phyloP scores from a whole-genome alignment of 2,888 invertebrate genomes.

The Trissoscelio sp. region DNA sequence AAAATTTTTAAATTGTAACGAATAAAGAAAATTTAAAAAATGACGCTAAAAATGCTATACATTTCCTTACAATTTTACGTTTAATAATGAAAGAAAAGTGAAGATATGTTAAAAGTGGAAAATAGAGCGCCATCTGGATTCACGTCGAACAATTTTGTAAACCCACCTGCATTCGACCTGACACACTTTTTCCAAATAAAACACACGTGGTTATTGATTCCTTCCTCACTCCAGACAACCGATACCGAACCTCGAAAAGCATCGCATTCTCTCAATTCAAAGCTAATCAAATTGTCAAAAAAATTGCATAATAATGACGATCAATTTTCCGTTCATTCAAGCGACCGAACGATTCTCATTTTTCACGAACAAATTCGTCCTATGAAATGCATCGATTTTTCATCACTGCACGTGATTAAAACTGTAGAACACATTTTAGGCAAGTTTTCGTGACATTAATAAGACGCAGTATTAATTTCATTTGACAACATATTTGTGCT shows the following conservation, averaged over 20 bases:
- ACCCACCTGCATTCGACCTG: slow-evolving; percentile 29
- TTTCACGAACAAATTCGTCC: slow-evolving; percentile 6
- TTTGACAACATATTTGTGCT: not conserved
- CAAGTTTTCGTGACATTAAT: slow-evolving; percentile 10
- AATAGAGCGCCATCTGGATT: slow-evolving; percentile 22
- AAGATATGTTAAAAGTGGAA: slow-evolving; percentile 1
- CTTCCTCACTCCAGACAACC: not conserved
- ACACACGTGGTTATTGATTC: slow-evolving; percentile 48
- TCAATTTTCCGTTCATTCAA: slow-evolving; percentile 16
- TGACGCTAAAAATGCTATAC: no score
- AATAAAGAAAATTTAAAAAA: no score
- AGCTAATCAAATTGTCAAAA: slow-evolving; percentile 27
- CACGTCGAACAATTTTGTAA: slow-evolving; percentile 9
- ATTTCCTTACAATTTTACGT: no score
- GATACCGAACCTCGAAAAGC: slow-evolving; percentile 16
- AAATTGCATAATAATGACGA: slow-evolving; percentile 33
- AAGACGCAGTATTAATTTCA: slow-evolving; percentile 3
- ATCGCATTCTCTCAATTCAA: slow-evolving; percentile 9
- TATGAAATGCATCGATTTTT: slow-evolving; percentile 14
- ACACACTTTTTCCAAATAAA: slow-evolving; percentile 52
- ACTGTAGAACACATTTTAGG: slow-evolving; percentile 11
- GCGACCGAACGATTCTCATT: not conserved
- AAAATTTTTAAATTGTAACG: no score
- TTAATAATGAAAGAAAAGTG: not conserved
- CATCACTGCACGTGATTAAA: slow-evolving; percentile 4